These are phyloP conservation scores for Megalurothrips usitatus DNA, from an alignment of 2,888 invertebrate species.

Conservation along the genomic window DNA sequence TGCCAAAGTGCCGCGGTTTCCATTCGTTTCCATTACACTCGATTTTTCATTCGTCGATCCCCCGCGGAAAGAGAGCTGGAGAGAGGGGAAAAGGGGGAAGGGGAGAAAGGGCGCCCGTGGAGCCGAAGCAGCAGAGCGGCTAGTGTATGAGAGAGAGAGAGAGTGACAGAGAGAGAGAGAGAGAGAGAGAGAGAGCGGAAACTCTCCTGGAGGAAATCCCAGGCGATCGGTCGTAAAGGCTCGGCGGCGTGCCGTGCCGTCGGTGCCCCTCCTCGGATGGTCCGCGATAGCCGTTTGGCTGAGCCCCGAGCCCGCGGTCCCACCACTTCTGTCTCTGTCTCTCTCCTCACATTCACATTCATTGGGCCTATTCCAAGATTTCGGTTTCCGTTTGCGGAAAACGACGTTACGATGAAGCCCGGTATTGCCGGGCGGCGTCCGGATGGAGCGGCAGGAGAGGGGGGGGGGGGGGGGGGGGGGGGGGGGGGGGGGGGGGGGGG, in stretches of 20 bases:
- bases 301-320: too few relatives aligned
- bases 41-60: slow-evolving; percentile 22
- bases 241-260: not conserved
- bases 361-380: slow-evolving; percentile 20
- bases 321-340: too few relatives aligned
- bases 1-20: slow-evolving; percentile 24
- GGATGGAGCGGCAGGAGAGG: not conserved
- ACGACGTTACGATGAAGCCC: slow-evolving; percentile 12
- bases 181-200: not conserved
- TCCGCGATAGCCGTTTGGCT: not conserved
- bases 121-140: too few relatives aligned
- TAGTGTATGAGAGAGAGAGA: not conserved
- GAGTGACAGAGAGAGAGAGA: not conserved
- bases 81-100: not conserved
- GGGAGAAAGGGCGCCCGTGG: too few relatives aligned
- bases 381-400: slow-evolving; percentile 5
- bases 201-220: slow-evolving; percentile 15
- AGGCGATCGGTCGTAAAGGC: slow-evolving; percentile 12
- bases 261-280: not conserved
- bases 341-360: not conserved
- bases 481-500: not conserved
- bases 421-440: not conserved
- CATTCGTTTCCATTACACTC: slow-evolving; percentile 26
- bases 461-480: not conserved
- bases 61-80: not conserved